These are phyloP conservation scores for Coboldia fuscipes DNA, from an alignment of 1,140 invertebrate genomes.

Conservation along the genomic window DNA sequence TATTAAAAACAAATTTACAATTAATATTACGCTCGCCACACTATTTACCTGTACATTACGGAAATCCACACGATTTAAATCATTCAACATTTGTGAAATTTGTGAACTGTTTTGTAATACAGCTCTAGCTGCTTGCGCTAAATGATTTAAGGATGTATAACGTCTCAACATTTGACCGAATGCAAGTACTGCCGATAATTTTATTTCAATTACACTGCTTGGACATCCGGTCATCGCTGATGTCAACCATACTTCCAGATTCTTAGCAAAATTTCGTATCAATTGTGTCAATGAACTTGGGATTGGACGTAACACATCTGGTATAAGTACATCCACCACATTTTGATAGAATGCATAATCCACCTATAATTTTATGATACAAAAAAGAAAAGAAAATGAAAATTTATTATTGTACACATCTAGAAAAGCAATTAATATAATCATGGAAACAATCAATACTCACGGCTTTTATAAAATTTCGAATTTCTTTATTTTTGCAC, in stretches of 20 bases:
- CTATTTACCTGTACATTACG: conserved; percentile 70
- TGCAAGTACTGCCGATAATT: conserved; percentile 69
- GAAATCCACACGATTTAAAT: conserved; percentile 94
- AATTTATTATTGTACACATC: background rate
- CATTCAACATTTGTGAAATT: conserved; percentile 91
- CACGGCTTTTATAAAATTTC: conserved; percentile 28
- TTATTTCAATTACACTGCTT: conserved; percentile 60
- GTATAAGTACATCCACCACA: conserved; percentile 85
- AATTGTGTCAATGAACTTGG: conserved; percentile 84
- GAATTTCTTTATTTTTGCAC: conserved; percentile 27
- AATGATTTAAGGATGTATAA: conserved; percentile 96
- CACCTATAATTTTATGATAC: conserved; percentile 24
- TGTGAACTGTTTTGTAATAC: conserved; percentile 90
- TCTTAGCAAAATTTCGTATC: conserved; percentile 82
- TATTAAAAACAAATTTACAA: conserved; percentile 4
- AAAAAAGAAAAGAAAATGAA: conserved; percentile 6
- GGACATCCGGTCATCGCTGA: conserved; percentile 73
- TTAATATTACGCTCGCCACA: too few relatives aligned
- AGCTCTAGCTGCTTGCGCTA: conserved; percentile 81
- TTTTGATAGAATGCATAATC: conserved; percentile 93
- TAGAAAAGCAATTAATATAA: background rate
- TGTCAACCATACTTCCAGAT: conserved; percentile 69
- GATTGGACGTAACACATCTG: conserved; percentile 86
- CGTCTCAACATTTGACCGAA: conserved; percentile 86
- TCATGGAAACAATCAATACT: conserved; percentile 3